These are phyloP conservation scores for Ophion slaviceki DNA, from an alignment of 2,888 invertebrate species.

Conservation along the genomic window DNA sequence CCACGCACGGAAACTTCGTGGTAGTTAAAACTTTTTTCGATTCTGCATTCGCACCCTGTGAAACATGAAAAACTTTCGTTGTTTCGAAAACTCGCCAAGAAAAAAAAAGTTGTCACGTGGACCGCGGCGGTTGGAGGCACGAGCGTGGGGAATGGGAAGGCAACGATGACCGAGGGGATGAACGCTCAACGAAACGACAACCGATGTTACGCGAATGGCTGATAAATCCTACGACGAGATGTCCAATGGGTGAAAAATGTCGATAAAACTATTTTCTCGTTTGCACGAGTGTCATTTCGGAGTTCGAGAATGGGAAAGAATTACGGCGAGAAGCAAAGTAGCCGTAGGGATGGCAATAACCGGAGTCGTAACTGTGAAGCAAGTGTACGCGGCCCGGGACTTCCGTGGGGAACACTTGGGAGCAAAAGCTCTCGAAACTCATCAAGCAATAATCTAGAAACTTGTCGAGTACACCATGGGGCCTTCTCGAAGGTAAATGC, in stretches of 20 bases:
- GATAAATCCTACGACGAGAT: neutral
- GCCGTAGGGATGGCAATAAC: neutral
- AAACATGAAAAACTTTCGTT: slow-evolving; percentile 23
- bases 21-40: neutral
- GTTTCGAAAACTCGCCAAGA: neutral
- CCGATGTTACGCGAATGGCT: neutral
- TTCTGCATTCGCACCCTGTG: neutral
- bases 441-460: neutral
- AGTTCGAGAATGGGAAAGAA: neutral
- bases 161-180: neutral
- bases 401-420: neutral
- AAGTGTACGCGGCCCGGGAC: neutral
- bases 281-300: neutral
- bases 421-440: neutral
- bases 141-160: neutral
- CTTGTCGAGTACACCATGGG: neutral
- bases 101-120: neutral
- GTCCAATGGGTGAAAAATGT: neutral
- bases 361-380: neutral
- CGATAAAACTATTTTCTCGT: neutral
- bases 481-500: neutral
- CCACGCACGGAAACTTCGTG: slow-evolving; percentile 1
- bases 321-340: neutral
- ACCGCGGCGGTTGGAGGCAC: neutral
- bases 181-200: neutral